Percentiles rank a stretch among this genome's conserved stretches.
Evolutionary conservation across 2,888 invertebrate species (phyloP).

Genomic region (Andrena camellia): DNA sequence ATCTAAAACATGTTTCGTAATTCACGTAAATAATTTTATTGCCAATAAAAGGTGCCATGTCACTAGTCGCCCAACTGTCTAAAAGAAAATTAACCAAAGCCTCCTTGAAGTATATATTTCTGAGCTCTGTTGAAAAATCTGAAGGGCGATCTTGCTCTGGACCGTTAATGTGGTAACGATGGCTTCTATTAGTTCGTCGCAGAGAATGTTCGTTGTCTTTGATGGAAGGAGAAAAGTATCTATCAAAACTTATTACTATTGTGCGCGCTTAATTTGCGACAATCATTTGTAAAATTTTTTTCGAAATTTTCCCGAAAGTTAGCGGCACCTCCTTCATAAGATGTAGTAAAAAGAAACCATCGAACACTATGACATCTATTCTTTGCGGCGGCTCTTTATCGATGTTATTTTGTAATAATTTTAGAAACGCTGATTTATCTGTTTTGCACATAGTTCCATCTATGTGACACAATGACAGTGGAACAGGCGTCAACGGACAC

Average conservation of each 20-base stretch:
- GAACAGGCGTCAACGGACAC: not conserved
- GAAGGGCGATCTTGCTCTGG: not conserved
- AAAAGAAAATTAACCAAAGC: not conserved
- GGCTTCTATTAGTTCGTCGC: not conserved
- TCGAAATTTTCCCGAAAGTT: conserved; percentile 1
- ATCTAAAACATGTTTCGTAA: not conserved
- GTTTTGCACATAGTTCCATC: conserved; percentile 2
- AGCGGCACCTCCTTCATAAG: not conserved
- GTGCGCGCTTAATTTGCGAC: not conserved
- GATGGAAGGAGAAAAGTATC: conserved; percentile 4
- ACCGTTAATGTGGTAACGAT: not conserved
- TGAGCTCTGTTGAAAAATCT: not conserved
- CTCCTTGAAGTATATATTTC: not conserved
- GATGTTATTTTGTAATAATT: not conserved
- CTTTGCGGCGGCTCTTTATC: not conserved
- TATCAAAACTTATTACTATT: not conserved
- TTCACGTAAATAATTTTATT: not conserved
- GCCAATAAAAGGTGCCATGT: not conserved
- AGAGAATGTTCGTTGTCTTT: not conserved
- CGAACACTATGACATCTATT: not conserved
- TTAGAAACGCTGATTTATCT: not conserved
- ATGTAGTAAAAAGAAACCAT: conserved; percentile 7
- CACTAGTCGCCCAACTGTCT: not conserved
- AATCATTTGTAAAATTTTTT: not conserved
- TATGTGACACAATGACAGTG: not conserved